Percentiles rank a stretch among this genome's conserved stretches.
Evolutionary conservation across 2,888 invertebrate genomes (phyloP).

Genomic region (Drosophila kambysellisi): DNA sequence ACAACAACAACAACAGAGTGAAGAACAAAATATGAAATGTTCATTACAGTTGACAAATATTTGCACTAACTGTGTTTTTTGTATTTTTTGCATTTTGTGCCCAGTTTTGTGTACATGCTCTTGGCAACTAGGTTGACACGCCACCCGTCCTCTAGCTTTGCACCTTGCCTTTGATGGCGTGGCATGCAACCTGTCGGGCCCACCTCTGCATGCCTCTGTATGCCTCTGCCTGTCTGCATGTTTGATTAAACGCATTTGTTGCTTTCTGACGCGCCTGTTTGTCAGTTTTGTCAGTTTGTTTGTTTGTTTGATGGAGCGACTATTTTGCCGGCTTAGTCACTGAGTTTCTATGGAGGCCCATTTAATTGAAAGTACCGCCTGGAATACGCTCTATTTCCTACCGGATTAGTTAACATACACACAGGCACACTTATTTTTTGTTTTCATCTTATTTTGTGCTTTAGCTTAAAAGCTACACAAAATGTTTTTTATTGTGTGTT

Average conservation of each 20-base stretch:
- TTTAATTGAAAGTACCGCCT: constrained; percentile 60
- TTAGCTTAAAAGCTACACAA: constrained; percentile 31
- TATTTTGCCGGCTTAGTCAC: constrained; percentile 56
- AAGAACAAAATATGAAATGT: constrained; percentile 76
- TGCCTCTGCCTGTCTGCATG: constrained; percentile 49
- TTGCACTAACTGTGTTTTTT: constrained; percentile 64
- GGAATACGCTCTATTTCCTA: constrained; percentile 53
- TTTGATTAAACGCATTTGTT: constrained; percentile 80
- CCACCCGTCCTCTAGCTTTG: background rate
- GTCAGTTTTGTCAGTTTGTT: constrained; percentile 19
- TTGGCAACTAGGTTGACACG: constrained; percentile 59
- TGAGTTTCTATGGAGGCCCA: constrained; percentile 37
- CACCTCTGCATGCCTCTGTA: background rate
- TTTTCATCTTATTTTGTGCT: background rate
- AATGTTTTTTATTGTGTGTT: constrained; percentile 23
- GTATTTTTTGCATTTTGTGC: constrained; percentile 59
- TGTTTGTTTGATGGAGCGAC: constrained; percentile 39
- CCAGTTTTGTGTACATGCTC: constrained; percentile 53
- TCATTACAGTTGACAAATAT: constrained; percentile 81
- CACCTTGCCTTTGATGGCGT: constrained; percentile 38
- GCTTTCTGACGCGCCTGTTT: constrained; percentile 71
- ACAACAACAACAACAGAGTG: constrained; percentile 8
- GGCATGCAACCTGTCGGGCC: constrained; percentile 21
- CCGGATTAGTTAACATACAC: constrained; percentile 45
- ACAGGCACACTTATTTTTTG: constrained; percentile 21